These are phyloP conservation scores for Crambe crambe DNA, from an alignment of 37 sponge, comb jelly and placozoan species.

Conservation along the genomic window DNA sequence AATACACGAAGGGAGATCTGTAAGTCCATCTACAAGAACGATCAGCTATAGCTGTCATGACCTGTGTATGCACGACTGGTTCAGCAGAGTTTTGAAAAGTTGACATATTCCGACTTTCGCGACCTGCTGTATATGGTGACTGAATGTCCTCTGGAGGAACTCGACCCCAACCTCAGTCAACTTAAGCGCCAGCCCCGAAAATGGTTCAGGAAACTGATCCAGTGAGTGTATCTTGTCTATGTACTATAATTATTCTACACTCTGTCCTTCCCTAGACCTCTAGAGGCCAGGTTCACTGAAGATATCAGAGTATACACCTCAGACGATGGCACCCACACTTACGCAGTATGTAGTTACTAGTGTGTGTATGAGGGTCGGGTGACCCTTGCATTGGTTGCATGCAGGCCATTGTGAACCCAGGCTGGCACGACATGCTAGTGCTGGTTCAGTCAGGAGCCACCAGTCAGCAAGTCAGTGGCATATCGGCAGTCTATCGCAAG, in stretches of 20 bases:
- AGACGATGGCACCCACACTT: slow-evolving; percentile 7
- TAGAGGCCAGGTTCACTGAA: slow-evolving; percentile 21
- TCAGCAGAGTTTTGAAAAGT: neutral
- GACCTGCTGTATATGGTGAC: slow-evolving; percentile 51
- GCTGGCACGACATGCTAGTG: slow-evolving; percentile 78
- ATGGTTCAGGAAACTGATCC: slow-evolving; percentile 56
- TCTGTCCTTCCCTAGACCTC: neutral
- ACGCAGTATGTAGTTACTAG: slow-evolving; percentile 33
- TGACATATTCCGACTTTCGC: slow-evolving; percentile 48
- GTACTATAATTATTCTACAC: neutral
- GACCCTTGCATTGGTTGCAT: neutral
- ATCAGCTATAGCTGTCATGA: neutral
- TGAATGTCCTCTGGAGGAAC: slow-evolving; percentile 27
- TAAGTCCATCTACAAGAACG: neutral
- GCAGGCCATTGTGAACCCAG: slow-evolving; percentile 73
- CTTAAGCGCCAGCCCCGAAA: slow-evolving; percentile 25
- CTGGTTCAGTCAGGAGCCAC: slow-evolving; percentile 14
- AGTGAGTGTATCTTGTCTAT: slow-evolving; percentile 17
- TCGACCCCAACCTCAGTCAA: slow-evolving; percentile 34
- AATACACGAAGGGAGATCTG: neutral
- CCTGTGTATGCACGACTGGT: neutral
- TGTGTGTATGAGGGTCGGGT: too few relatives aligned
- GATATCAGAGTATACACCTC: slow-evolving; percentile 20
- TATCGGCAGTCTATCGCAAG: slow-evolving; percentile 71
- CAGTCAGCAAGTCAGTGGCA: slow-evolving; percentile 9